Percentiles rank a stretch among this genome's conserved stretches.
These are phyloP conservation scores for Mionectes macconnelli DNA, from an alignment of 2,113 vertebrate species.

Conservation along the genomic window DNA sequence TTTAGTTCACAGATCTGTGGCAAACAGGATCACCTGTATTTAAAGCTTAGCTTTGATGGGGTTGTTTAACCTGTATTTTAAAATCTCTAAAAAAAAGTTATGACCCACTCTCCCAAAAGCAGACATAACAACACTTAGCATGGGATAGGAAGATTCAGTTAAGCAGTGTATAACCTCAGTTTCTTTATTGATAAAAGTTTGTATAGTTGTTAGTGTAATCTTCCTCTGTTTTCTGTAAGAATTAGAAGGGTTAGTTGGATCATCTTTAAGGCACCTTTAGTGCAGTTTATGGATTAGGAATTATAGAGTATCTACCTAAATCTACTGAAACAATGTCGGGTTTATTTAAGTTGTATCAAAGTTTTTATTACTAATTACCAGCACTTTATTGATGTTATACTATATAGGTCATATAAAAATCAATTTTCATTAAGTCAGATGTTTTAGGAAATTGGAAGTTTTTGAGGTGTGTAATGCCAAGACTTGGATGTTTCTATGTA, in stretches of 20 bases:
- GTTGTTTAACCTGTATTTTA: not conserved
- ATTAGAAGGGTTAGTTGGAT: not conserved
- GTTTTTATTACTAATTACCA: slow-evolving; percentile 13
- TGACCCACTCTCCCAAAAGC: not conserved
- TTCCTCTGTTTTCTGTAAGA: not conserved
- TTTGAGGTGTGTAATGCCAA: not conserved
- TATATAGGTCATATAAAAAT: not conserved
- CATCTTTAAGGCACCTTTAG: not conserved
- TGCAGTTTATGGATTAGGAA: not conserved
- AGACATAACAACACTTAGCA: not conserved
- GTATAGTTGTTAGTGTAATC: not conserved
- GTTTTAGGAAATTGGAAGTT: not conserved
- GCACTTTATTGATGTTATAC: not conserved
- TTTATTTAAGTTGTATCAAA: not conserved
- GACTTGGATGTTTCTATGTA: slow-evolving; percentile 9
- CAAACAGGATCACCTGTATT: not conserved
- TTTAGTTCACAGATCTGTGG: not conserved
- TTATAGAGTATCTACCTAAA: not conserved
- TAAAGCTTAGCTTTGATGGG: not conserved
- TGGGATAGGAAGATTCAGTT: not conserved
- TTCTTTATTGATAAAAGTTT: not conserved
- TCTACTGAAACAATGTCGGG: not conserved
- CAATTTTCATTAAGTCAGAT: not conserved
- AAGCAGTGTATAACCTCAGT: not conserved
- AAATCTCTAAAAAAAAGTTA: not conserved